Evolutionary conservation across 2,888 invertebrate species (phyloP), one percentile per base, ranked within the genome.

Genomic region (Perdita meconis): DNA sequence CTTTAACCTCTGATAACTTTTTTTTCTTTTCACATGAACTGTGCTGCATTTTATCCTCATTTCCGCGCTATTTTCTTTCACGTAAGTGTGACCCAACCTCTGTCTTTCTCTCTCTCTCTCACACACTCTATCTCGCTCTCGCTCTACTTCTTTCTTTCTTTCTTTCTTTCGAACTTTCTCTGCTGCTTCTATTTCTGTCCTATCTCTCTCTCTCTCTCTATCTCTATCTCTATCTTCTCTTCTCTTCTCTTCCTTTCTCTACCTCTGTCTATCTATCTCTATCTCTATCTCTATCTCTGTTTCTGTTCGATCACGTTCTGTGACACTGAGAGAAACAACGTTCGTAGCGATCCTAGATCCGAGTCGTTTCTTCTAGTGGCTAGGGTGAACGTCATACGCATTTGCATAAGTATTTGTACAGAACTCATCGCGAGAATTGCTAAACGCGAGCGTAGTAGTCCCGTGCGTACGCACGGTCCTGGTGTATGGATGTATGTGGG

Each of bases 51-150:
- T 91, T 91, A 90, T 90, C 90, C 90, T 91, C 90, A 91, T 91
- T 91, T 91, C 91, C 90, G 90, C 90, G 91, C 89, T 90, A 90
- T 91, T 91, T 91, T 91, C 88, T 90, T 90, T 90, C 91, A 91
- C 90, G 91, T 91, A 91, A 91, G 90, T 91, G 89, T 90, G 90
- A 85, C 86, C 87, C 87, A 88, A 87, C 70, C 86, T 88, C 82
- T 87, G 84, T 89, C 80, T 86, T 79, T 86, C 68, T 71, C 50
- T 77, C 59, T 83, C 53, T 73, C 71, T 76, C 55, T 70, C 26
- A 30, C 40, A 55, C 30, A 72, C 73, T 78, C 63, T 80, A 42
- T 75, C 76, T 72, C 36, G 83, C 57, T 85, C 22, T 73, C 53
- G 65, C 22, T 64, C 44, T 72, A 38, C 67, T 60, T 56, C 68